A percentile compares a stretch with the other conserved stretches of the same genome.
Evolutionary conservation across 2,888 invertebrate species (phyloP).

Genomic region (Galeopsomyia nigrocyanea): DNA sequence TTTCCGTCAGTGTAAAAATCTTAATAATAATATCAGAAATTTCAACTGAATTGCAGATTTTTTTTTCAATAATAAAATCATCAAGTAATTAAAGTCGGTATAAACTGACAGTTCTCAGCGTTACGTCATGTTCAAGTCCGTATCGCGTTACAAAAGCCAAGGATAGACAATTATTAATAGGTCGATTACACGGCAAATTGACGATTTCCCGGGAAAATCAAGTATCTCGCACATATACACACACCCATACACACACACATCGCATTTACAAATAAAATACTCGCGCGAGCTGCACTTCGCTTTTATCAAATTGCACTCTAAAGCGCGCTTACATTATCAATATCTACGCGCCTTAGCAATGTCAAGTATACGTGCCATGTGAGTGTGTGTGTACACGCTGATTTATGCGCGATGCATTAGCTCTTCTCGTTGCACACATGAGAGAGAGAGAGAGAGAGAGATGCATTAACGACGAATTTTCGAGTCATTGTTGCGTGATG

Average conservation of each 20-base stretch:
- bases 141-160: too few relatives aligned
- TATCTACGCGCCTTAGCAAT: constrained; percentile 1
- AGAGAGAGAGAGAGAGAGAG: too few relatives aligned
- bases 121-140: too few relatives aligned
- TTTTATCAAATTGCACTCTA: too few relatives aligned
- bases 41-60: too few relatives aligned
- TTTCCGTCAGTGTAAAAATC: too few relatives aligned
- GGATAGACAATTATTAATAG: constrained; percentile 9
- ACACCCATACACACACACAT: not conserved
- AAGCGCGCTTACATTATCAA: too few relatives aligned
- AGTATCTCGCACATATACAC: too few relatives aligned
- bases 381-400: not conserved
- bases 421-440: not conserved
- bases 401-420: constrained; percentile 18
- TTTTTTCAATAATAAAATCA: too few relatives aligned
- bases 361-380: constrained; percentile 10
- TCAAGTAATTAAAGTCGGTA: too few relatives aligned
- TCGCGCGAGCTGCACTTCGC: not conserved
- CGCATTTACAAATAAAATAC: constrained; percentile 24
- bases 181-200: constrained; percentile 30
- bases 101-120: too few relatives aligned
- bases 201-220: constrained; percentile 10
- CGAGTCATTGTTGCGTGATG: not conserved
- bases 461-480: constrained; percentile 8
- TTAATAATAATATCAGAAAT: too few relatives aligned